A percentile compares a stretch with the other conserved stretches of the same genome.
These are phyloP conservation scores for Anguilla obscura DNA, from an alignment of 2,797 vertebrate genomes.

Conservation along the genomic window DNA sequence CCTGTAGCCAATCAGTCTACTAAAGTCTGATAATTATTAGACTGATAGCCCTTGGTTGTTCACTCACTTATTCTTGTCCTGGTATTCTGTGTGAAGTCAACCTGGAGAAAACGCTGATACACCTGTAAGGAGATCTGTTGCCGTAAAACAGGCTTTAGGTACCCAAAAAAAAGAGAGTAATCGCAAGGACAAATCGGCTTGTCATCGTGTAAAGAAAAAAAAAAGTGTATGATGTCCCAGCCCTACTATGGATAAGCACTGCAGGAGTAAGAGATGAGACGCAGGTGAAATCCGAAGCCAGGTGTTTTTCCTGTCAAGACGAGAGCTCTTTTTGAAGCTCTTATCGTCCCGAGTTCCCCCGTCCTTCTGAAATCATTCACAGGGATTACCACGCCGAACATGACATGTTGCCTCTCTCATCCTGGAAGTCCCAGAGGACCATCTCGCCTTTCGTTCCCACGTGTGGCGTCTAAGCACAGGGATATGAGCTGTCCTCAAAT, in stretches of 20 bases:
- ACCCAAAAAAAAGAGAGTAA: background rate
- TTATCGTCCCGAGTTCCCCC: background rate
- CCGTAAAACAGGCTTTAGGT: too few relatives aligned
- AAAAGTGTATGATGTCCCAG: background rate
- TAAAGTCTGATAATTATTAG: too few relatives aligned
- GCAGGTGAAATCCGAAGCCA: background rate
- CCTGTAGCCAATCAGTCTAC: too few relatives aligned
- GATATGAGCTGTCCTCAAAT: constrained; percentile 2
- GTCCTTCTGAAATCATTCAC: constrained; percentile 23
- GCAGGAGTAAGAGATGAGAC: background rate
- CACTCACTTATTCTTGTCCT: too few relatives aligned
- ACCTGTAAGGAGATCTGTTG: too few relatives aligned
- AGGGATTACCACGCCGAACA: constrained; percentile 10
- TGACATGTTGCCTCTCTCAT: background rate
- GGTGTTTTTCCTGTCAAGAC: background rate
- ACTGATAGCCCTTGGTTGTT: too few relatives aligned
- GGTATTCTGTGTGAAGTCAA: too few relatives aligned
- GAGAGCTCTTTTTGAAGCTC: background rate
- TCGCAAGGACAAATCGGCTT: background rate
- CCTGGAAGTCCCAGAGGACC: background rate
- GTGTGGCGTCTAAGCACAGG: background rate
- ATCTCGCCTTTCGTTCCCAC: background rate
- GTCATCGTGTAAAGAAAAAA: background rate
- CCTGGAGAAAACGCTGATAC: too few relatives aligned
- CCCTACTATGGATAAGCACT: background rate